phyloP scores from a whole-genome alignment of 2,888 invertebrate genomes.

The Apodemia duryi region DNA sequence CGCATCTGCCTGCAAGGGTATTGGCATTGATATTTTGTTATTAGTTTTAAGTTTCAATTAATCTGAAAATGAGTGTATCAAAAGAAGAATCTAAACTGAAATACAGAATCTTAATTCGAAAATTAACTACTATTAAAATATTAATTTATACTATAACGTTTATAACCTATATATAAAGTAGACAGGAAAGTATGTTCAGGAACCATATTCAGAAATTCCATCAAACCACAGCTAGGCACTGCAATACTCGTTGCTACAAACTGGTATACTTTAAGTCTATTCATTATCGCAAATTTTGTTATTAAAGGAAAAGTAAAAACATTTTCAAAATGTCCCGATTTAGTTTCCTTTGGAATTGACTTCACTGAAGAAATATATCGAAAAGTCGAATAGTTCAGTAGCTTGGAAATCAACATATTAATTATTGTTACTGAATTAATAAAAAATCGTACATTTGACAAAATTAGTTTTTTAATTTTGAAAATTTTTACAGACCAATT shows the following conservation, averaged over 20 bases:
- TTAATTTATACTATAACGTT: neutral
- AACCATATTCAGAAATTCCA: conserved; percentile 55
- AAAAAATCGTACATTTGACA: neutral
- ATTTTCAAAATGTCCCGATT: conserved; percentile 46
- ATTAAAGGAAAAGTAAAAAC: conserved; percentile 65
- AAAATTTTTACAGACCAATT: too few species aligned
- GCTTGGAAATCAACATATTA: conserved; percentile 1
- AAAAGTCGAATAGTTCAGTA: neutral
- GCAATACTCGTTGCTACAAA: conserved; percentile 53
- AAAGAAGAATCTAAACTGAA: too few species aligned
- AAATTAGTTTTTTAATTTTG: too few species aligned
- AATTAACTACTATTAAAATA: too few species aligned
- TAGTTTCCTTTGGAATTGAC: conserved; percentile 15
- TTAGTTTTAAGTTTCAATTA: too few species aligned
- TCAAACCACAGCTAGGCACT: conserved; percentile 56
- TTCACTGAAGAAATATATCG: conserved; percentile 22
- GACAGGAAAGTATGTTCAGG: conserved; percentile 45
- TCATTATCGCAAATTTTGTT: conserved; percentile 64
- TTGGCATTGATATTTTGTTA: too few species aligned
- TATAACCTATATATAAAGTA: conserved; percentile 59
- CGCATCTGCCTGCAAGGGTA: too few species aligned
- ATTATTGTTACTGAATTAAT: neutral
- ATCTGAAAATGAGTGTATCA: too few species aligned
- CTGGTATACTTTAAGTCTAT: conserved; percentile 77
- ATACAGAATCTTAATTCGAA: too few species aligned